Percentiles rank a stretch among this genome's conserved stretches.
phyloP scores from a whole-genome alignment of 2,888 invertebrate genomes.

The Diarsia rubi region DNA sequence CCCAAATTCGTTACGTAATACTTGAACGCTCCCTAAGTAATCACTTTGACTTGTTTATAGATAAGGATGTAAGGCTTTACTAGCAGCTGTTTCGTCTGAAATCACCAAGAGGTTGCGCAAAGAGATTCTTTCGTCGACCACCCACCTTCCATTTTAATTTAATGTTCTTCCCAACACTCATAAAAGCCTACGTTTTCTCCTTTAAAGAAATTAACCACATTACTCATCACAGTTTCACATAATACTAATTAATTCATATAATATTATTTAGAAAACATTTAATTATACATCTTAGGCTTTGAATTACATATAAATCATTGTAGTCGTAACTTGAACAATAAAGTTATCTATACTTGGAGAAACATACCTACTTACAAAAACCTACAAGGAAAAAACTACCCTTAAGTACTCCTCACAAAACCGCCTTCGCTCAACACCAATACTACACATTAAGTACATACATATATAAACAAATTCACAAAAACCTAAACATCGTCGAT shows the following conservation, averaged over 20 bases:
- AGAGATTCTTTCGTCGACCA: background rate
- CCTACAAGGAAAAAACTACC: no score
- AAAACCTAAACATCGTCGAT: no score
- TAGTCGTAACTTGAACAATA: conserved; percentile 9
- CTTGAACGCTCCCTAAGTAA: no score
- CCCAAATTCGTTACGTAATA: no score
- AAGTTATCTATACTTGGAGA: conserved; percentile 24
- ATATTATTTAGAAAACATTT: conserved; percentile 4
- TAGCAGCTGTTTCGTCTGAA: background rate
- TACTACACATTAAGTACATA: no score
- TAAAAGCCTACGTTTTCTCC: conserved; percentile 25
- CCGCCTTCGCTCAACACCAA: no score
- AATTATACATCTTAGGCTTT: conserved; percentile 15
- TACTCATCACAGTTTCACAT: conserved; percentile 19
- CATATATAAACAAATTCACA: no score
- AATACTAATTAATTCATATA: conserved; percentile 4
- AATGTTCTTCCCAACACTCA: background rate
- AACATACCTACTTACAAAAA: no score
- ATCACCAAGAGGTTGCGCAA: conserved; percentile 1
- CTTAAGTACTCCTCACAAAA: no score
- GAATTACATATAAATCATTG: conserved; percentile 32
- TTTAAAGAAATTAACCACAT: conserved; percentile 16
- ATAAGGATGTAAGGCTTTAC: background rate
- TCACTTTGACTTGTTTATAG: no score
- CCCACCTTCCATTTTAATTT: conserved; percentile 22